Evolutionary conservation across 2,888 invertebrate genomes (phyloP).

Genomic region (Agrotis segetum): DNA sequence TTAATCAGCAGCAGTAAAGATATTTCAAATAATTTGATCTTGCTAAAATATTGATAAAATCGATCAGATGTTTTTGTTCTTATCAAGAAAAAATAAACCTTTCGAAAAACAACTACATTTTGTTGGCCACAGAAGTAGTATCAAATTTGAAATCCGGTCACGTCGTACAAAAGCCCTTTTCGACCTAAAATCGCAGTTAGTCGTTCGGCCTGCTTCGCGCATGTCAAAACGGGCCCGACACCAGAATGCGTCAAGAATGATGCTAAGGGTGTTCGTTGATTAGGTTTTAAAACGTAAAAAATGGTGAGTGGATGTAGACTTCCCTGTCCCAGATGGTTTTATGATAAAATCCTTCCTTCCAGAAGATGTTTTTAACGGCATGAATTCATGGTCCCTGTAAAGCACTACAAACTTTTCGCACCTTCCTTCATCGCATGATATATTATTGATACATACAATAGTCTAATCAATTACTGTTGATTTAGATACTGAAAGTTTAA

Average conservation of each 20-base stretch:
- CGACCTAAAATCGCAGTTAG: conserved; percentile 42
- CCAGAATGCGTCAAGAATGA: conserved; percentile 82
- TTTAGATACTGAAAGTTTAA: background rate
- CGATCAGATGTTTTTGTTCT: background rate
- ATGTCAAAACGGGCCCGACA: conserved; percentile 75
- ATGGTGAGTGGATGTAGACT: conserved; percentile 81
- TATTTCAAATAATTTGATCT: background rate
- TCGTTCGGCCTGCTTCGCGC: conserved; percentile 75
- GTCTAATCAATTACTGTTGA: conserved; percentile 10
- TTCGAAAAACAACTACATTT: background rate
- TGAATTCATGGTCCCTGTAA: conserved; percentile 60
- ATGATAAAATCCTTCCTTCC: conserved; percentile 43
- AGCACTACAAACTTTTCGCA: conserved; percentile 60
- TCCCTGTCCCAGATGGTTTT: conserved; percentile 60
- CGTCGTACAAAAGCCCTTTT: conserved; percentile 69
- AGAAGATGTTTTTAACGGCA: conserved; percentile 59
- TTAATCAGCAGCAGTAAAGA: background rate
- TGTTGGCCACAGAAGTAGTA: background rate
- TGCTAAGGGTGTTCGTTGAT: conserved; percentile 72
- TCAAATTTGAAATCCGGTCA: conserved; percentile 54
- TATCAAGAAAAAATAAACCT: too few relatives aligned
- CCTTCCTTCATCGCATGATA: conserved; percentile 69
- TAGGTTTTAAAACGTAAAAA: conserved; percentile 64
- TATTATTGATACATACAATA: conserved; percentile 33
- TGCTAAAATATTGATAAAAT: background rate